Conservation (phyloP, 2,797 vertebrate genomes). For the Luscinia megarhynchos region DNA sequence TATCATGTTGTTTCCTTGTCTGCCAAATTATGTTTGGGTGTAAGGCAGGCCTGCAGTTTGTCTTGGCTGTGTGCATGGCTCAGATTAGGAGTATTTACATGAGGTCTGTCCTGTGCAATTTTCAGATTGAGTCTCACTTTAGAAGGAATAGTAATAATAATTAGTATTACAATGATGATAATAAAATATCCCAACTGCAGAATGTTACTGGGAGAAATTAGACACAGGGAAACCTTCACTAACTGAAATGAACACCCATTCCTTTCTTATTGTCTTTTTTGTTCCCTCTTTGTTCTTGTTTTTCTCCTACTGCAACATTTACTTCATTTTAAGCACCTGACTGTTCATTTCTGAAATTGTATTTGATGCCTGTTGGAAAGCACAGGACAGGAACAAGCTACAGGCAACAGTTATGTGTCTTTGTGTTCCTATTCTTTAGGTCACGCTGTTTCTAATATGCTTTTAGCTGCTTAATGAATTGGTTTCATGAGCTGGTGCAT, state of each 20-base stretch:
- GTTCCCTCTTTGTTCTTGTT: not conserved
- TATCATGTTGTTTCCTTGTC: not conserved
- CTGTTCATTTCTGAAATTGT: not conserved
- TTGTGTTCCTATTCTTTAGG: not conserved
- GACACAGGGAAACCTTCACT: not conserved
- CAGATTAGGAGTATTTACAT: not conserved
- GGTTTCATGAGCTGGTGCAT: not conserved
- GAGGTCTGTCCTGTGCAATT: not conserved
- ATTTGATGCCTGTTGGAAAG: not conserved
- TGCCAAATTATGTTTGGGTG: not conserved
- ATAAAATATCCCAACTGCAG: not conserved
- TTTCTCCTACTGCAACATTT: not conserved
- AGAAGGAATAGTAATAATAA: not conserved
- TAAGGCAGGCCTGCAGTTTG: not conserved
- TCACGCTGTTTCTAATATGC: not conserved
- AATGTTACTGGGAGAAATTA: not conserved
- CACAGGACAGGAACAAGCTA: not conserved
- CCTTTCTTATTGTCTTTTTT: not conserved
- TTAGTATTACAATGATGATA: not conserved
- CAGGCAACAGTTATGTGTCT: not conserved
- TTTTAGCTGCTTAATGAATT: slow-evolving; percentile 43
- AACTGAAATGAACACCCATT: not conserved
- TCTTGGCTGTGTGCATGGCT: not conserved
- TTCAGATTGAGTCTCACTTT: not conserved
- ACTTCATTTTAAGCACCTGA: not conserved